Evolutionary conservation across 30 jellyfish, hydroid and myxozoan genomes (phyloP), one percentile per base, ranked within the genome.

Genomic region (Hydra vulgaris): DNA sequence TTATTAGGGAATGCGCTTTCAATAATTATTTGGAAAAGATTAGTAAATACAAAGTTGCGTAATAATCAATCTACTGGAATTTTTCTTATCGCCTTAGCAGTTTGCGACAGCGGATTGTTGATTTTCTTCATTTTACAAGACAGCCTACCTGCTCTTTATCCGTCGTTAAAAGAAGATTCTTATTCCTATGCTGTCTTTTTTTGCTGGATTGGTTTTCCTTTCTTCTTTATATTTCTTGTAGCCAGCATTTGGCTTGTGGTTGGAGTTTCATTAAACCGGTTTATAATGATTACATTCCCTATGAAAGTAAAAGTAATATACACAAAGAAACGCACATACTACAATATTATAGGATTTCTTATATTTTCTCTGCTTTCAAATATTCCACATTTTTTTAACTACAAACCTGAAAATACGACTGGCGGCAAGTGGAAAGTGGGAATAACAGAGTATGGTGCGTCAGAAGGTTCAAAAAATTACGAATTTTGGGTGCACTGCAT

Each of bases 401-500:
- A 24, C 71, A 90, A 83, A 71, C 95, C 96, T 5, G 80, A 84
- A 70, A 75, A 78, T 16, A 1, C 8, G 76, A 83, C 83, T 55
- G 67, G 61, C n/a, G 96, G 86, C 78, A 80, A 80, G 8, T 84
- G 79, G 75, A 66, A 77, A 77, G 71, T 83, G 0, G 77, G 75
- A n/a, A 18, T 73, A 79, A 83, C 95, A 3, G 79, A 88, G 66
- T 88, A 78, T 74, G 96, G 94, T 17, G 22, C 61, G 17, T 83
- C 95, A 26, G 95, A 84, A 21, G 85, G 82, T 8, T 87, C 96
- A 23, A 87, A 79, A 77, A 84, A 79, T 84, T 88, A 88, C 76
- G 95, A 88, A 66, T 88, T 88, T 80, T 88, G 96, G 96, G 87
- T 84, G 20, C 96, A 88, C 73, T 88, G 96, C 87, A 88, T 88